Evolutionary conservation across 2,113 vertebrate species (phyloP).

Genomic region (Hippocampus abdominalis): DNA sequence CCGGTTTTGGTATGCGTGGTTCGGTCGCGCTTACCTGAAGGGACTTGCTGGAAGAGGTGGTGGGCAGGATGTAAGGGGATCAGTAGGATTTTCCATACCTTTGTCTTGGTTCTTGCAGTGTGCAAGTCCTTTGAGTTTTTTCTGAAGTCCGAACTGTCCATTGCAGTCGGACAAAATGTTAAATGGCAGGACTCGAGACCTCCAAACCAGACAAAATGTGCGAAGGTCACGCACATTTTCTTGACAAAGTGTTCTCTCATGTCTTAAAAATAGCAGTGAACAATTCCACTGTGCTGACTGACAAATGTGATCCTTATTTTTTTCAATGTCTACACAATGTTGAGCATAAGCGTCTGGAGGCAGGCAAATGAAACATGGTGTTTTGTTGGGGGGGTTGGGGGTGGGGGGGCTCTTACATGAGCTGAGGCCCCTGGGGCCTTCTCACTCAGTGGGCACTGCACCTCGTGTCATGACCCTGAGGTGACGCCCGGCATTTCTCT

Average conservation of each 20-base stretch:
- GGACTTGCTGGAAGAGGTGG: too few relatives aligned
- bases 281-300: conserved; percentile 13
- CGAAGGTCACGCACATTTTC: not conserved
- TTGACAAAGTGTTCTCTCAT: not conserved
- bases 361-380: conserved; percentile 39
- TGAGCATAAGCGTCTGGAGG: conserved; percentile 27
- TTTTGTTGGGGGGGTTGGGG: conserved; percentile 18
- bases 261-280: not conserved
- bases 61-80: too few relatives aligned
- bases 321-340: conserved; percentile 27
- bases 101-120: too few relatives aligned
- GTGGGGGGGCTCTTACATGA: conserved; percentile 17
- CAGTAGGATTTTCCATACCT: too few relatives aligned
- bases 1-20: too few relatives aligned
- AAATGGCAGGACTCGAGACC: not conserved
- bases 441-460: conserved; percentile 26
- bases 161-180: not conserved
- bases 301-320: conserved; percentile 3
- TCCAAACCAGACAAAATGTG: not conserved
- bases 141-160: not conserved
- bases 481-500: conserved; percentile 55
- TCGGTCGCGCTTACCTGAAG: too few relatives aligned
- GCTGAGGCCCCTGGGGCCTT: conserved; percentile 18
- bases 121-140: not conserved
- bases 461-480: conserved; percentile 39